Base-by-base conservation (phyloP, 1,140 invertebrate species). In the Antheraea mylitta region DNA sequence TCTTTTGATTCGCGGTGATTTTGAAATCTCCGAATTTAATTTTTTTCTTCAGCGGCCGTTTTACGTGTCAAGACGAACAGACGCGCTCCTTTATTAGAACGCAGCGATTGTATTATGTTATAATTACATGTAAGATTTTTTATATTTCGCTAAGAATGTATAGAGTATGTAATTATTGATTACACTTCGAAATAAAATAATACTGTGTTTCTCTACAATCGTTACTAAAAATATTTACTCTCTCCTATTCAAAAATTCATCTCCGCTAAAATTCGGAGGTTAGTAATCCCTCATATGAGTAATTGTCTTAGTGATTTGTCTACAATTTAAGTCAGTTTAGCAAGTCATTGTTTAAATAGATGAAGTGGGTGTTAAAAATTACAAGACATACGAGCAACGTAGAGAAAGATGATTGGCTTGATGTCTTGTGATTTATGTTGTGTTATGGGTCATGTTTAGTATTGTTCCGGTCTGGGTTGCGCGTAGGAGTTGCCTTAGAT, bases 281-380 rank as follows among this genome's bases (percentile, higher is more conserved):
- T 53, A 5, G 9, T 13, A 53, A 13, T 13, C 7, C 11, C 16
- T 16, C 45, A 13, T 53, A 53, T 53, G 45, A 53, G 4, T 13
- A 53, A 53, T 53, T 13, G 45, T 13, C 45, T 53, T 13, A n/a
- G 45, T 53, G 45, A 53, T 53, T 53, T 53, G 45, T 53, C 13
- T 65, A 45, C 64, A 65, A 48, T 38, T 45, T 65, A 79, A 75
- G 72, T 62, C 71, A 80, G 78, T 83, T 85, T 72, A 69, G 71
- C 75, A 73, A 53, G 9, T 53, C 45, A 53, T 53, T 53, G 45
- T 53, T 53, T 13, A 53, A 80, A 78, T 70, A 86, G 80, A 86
- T 84, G 81, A 84, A 86, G 87, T 91, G 86, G 89, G 89, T 90
- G 89, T 91, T 87, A 91, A 89, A 90, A 91, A 91, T 86, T 76